Percentiles rank a stretch among this genome's conserved stretches.
Evolutionary conservation across 2,888 invertebrate genomes (phyloP).

Genomic region (Diabrotica balteata): DNA sequence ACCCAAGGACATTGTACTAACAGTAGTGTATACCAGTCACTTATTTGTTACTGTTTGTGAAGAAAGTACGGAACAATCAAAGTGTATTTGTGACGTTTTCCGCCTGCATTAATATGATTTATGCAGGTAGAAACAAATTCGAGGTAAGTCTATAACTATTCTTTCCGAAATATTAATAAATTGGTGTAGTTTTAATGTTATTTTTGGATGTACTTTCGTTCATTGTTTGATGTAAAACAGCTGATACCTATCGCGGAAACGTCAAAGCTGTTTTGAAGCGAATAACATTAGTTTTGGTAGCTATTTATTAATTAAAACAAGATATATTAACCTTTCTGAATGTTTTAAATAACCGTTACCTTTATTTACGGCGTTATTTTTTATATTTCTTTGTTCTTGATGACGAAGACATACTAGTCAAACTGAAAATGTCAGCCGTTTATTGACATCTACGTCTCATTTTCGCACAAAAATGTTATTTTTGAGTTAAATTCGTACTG

Average conservation of each 20-base stretch:
- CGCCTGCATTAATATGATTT: conserved; percentile 64
- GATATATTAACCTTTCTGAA: not conserved
- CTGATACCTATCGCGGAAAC: conserved; percentile 60
- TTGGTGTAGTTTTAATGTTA: conserved; percentile 15
- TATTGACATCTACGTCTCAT: conserved; percentile 52
- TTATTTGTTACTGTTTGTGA: conserved; percentile 39
- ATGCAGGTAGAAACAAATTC: conserved; percentile 71
- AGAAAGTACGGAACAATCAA: conserved; percentile 32
- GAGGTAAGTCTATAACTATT: conserved; percentile 62
- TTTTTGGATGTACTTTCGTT: conserved; percentile 43
- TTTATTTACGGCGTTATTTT: conserved; percentile 24
- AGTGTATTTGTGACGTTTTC: conserved; percentile 24
- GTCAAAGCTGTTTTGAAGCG: conserved; percentile 44
- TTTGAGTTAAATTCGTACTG: conserved; percentile 5
- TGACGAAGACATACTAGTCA: conserved; percentile 46
- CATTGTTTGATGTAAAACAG: conserved; percentile 66
- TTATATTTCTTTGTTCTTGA: conserved; percentile 41
- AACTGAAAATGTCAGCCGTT: conserved; percentile 53
- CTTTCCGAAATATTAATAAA: conserved; percentile 10
- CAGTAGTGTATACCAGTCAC: conserved; percentile 40
- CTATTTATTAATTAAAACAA: conserved; percentile 17
- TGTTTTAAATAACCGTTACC: conserved; percentile 7
- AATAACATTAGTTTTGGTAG: conserved; percentile 28
- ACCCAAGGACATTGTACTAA: conserved; percentile 52
- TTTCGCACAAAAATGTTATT: conserved; percentile 16